phyloP scores from a whole-genome alignment of 2,113 vertebrate genomes.

The Scortum barcoo region DNA sequence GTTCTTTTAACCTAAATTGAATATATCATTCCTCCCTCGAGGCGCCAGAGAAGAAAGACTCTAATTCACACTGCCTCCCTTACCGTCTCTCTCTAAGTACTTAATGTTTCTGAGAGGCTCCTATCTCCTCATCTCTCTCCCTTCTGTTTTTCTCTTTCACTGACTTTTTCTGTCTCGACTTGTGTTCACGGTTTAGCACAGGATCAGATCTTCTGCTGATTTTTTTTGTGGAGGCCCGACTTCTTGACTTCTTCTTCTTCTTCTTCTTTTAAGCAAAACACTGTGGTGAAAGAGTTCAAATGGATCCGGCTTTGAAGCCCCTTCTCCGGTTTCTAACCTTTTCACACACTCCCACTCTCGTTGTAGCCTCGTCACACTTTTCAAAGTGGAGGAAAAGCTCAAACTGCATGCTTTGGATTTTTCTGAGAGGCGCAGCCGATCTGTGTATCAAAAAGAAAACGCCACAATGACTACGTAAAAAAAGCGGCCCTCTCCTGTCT shows the following conservation, averaged over 20 bases:
- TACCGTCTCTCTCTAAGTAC: conserved; percentile 55
- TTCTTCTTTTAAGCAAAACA: neutral
- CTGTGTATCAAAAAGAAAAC: conserved; percentile 9
- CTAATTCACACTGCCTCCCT: conserved; percentile 57
- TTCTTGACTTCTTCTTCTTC: neutral
- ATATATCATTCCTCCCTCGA: conserved; percentile 70
- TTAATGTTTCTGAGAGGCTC: conserved; percentile 57
- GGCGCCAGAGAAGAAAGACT: conserved; percentile 63
- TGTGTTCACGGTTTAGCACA: conserved; percentile 9
- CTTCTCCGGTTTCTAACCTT: neutral
- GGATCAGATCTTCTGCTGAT: no score
- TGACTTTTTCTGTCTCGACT: neutral
- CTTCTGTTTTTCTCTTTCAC: conserved; percentile 21
- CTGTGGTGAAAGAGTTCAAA: neutral
- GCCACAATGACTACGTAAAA: neutral
- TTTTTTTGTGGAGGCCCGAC: neutral
- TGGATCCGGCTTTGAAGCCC: neutral
- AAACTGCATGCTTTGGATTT: neutral
- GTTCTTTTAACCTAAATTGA: conserved; percentile 77
- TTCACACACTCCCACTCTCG: neutral
- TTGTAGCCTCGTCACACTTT: neutral
- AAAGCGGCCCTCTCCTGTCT: neutral
- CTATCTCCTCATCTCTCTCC: conserved; percentile 44
- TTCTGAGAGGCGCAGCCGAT: neutral
- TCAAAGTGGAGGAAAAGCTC: neutral